Base-by-base conservation (phyloP, 2,797 vertebrate species). In the Prionace glauca region DNA sequence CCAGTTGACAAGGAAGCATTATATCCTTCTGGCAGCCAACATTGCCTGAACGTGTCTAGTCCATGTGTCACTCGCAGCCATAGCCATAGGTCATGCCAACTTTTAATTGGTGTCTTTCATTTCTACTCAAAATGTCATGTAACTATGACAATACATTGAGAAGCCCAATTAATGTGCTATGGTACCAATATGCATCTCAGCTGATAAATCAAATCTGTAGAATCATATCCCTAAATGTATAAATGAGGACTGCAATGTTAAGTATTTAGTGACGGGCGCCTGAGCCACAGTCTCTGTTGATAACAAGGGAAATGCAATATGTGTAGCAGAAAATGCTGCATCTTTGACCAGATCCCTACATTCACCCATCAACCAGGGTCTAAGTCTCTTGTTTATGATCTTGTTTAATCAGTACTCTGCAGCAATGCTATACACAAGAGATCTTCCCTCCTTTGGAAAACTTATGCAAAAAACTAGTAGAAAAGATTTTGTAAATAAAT, bases 401-500 rank as follows among this genome's bases (percentile, higher is more conserved):
- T 84, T 84, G 56, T 90, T 90, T 62, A n/a, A 50, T 87, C 84
- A 62, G 32, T 45, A 29, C 32, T 29, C 12, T 32, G 16, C 50
- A 32, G 32, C 56, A 90, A 62, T 18, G 62, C 60, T 32, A 90
- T 62, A 65, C 62, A 90, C 60, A 90, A 90, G 62, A 90, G 29
- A 90, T 60, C 60, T 90, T 32, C 50, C 50, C 5, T 84, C 84
- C 22, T 16, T 16, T 90, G 29, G 87, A 65, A 56, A 90, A 90
- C 1, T 18, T n/a, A 65, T 32, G 29, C 56, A 90, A 90, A 90
- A 88, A 62, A 26, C 87, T 62, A 90, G 12, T 32, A 90, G 14
- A 65, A 90, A 90, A 62, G 5, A 90, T n/a, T 90, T 62, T n/a
- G n/a, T 65, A 90, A 90, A 90, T 90, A 90, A 90, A n/a, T 45